These are phyloP conservation scores for Etia nguti DNA, from an alignment of 2,113 vertebrate species.

Conservation along the genomic window DNA sequence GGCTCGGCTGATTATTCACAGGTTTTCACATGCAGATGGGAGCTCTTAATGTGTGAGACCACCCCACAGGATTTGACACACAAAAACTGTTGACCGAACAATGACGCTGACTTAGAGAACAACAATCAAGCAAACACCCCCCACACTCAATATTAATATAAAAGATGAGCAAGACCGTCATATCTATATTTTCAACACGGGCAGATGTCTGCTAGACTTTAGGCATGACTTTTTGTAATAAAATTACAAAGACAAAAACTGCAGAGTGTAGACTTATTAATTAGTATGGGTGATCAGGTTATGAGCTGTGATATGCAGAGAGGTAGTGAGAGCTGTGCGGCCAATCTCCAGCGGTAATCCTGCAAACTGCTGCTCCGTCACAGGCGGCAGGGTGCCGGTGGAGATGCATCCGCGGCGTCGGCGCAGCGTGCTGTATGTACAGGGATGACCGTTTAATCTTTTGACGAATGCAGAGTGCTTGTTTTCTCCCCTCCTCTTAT, in stretches of 20 bases:
- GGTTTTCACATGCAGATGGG: conserved; percentile 25
- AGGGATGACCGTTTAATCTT: conserved; percentile 60
- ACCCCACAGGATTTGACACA: conserved; percentile 20
- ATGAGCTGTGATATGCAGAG: conserved; percentile 52
- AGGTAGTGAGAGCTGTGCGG: conserved; percentile 40
- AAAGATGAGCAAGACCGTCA: conserved; percentile 37
- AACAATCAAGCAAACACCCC: conserved; percentile 63
- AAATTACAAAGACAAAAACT: conserved; percentile 65
- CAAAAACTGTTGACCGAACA: conserved; percentile 30
- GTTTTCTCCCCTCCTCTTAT: conserved; percentile 19
- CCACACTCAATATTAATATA: conserved; percentile 1
- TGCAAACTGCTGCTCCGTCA: conserved; percentile 12
- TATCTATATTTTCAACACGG: conserved; percentile 69
- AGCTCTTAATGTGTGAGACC: conserved; percentile 14
- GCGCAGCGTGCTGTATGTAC: conserved; percentile 71
- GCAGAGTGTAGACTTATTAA: conserved; percentile 53
- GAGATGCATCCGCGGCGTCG: conserved; percentile 27
- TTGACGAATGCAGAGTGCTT: conserved; percentile 62
- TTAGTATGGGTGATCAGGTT: conserved; percentile 57
- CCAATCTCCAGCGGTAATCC: conserved; percentile 19
- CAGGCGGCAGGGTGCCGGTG: conserved; percentile 2
- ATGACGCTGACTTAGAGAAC: conserved; percentile 37
- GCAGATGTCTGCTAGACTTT: conserved; percentile 68
- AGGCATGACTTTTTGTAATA: conserved; percentile 71
- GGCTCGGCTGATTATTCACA: conserved; percentile 4